Conservation (phyloP, 2,113 vertebrate species). For the Parotia lawesii region DNA sequence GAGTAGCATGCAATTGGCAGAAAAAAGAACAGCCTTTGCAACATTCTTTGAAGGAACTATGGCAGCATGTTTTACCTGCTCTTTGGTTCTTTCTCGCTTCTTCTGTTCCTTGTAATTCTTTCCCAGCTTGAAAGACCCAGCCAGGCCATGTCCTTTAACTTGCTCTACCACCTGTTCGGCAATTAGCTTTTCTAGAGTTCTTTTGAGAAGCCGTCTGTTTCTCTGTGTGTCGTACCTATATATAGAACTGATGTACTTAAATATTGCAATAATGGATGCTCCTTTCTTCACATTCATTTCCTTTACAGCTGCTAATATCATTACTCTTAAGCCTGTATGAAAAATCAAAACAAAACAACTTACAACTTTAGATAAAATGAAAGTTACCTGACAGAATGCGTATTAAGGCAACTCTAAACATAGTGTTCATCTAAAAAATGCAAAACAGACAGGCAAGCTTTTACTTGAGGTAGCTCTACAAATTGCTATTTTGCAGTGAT, state of each 20-base stretch:
- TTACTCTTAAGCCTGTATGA: slow-evolving; percentile 87
- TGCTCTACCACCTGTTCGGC: slow-evolving; percentile 85
- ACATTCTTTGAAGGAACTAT: background rate
- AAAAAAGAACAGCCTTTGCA: background rate
- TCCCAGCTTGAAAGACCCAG: slow-evolving; percentile 91
- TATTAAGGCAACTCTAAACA: background rate
- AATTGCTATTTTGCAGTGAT: background rate
- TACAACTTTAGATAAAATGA: slow-evolving; percentile 8
- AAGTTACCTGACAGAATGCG: background rate
- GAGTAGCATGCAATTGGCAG: background rate
- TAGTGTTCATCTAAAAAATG: background rate
- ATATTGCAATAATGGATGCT: slow-evolving; percentile 88
- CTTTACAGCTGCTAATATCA: slow-evolving; percentile 90
- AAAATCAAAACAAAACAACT: slow-evolving; percentile 21
- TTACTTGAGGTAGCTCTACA: background rate
- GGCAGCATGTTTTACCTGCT: slow-evolving; percentile 71
- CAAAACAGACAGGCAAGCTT: background rate
- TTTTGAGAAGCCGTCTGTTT: slow-evolving; percentile 88
- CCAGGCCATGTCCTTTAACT: slow-evolving; percentile 92
- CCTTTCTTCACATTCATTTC: slow-evolving; percentile 91
- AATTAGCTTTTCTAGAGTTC: slow-evolving; percentile 86
- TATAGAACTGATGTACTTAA: slow-evolving; percentile 85
- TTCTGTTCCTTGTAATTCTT: slow-evolving; percentile 92
- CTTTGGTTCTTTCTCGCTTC: slow-evolving; percentile 72
- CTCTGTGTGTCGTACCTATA: slow-evolving; percentile 87